Evolutionary conservation across 2,113 vertebrate species (phyloP).

Genomic region (Monopterus albus): DNA sequence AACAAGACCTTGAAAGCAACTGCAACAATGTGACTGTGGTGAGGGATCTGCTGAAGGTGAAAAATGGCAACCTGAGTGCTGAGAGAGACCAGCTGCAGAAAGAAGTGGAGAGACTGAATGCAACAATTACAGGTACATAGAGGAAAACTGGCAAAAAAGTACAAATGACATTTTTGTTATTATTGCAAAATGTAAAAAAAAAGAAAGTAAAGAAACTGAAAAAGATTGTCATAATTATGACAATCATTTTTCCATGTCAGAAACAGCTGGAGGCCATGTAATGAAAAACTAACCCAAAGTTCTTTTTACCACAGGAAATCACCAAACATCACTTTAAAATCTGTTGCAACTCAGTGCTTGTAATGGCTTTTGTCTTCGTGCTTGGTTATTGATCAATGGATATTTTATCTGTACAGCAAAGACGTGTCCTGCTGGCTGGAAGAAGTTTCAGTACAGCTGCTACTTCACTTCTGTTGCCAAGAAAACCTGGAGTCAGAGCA

Average conservation of each 20-base stretch:
- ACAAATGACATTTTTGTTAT: not conserved
- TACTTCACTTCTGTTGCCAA: slow-evolving; percentile 49
- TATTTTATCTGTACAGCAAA: slow-evolving; percentile 24
- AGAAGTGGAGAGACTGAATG: slow-evolving; percentile 9
- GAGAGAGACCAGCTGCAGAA: slow-evolving; percentile 36
- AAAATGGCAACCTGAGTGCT: slow-evolving; percentile 46
- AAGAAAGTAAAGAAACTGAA: no score
- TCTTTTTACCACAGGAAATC: not conserved
- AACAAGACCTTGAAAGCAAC: slow-evolving; percentile 10
- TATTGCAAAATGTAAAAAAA: not conserved
- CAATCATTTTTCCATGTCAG: no score
- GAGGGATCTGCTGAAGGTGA: slow-evolving; percentile 27
- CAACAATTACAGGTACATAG: slow-evolving; percentile 27
- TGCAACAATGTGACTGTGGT: slow-evolving; percentile 23
- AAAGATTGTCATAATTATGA: no score
- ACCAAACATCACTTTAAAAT: not conserved
- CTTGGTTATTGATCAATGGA: not conserved
- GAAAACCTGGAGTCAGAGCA: slow-evolving; percentile 51
- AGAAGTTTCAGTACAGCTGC: slow-evolving; percentile 55
- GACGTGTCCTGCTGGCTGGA: slow-evolving; percentile 57
- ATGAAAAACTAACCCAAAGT: not conserved
- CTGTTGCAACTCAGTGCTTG: not conserved
- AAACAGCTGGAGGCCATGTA: not conserved
- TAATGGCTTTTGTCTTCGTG: not conserved
- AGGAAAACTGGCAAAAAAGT: not conserved